phyloP scores from a whole-genome alignment of 2,888 invertebrate genomes.

The Sesia apiformis region DNA sequence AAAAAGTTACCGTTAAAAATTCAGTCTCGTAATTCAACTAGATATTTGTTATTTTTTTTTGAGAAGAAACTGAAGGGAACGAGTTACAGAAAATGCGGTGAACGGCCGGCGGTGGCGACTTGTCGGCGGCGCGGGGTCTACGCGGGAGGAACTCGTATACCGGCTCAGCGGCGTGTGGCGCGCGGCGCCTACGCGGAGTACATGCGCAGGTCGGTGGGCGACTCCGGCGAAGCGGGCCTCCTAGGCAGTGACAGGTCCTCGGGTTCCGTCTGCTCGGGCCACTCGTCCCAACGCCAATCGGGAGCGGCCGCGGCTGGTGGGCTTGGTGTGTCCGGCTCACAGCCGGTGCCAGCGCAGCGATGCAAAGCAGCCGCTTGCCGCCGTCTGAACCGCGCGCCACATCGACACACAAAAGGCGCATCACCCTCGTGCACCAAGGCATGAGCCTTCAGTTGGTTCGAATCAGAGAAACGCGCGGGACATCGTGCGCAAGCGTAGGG shows the following conservation, averaged over 20 bases:
- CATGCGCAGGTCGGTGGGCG: constrained; percentile 67
- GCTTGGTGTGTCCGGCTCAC: constrained; percentile 54
- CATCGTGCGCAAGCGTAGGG: constrained; percentile 92
- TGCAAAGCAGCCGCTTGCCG: constrained; percentile 91
- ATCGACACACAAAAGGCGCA: constrained; percentile 90
- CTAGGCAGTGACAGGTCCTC: constrained; percentile 88
- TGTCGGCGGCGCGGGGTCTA: constrained; percentile 52
- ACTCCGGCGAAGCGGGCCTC: constrained; percentile 64
- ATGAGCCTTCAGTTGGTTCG: constrained; percentile 93
- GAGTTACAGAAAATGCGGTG: too few species aligned
- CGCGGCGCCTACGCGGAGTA: constrained; percentile 62
- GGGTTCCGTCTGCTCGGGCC: constrained; percentile 88
- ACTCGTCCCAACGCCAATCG: constrained; percentile 66
- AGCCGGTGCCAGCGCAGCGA: constrained; percentile 78
- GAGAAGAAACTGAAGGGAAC: neutral
- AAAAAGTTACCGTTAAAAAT: neutral
- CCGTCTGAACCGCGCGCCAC: constrained; percentile 86
- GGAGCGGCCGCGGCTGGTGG: constrained; percentile 58
- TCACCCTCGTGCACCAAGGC: constrained; percentile 91
- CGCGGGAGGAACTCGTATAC: constrained; percentile 86
- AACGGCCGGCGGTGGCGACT: neutral
- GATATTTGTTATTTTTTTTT: neutral
- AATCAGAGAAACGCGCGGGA: constrained; percentile 90
- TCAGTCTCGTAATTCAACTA: neutral
- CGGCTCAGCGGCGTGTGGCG: constrained; percentile 63